Base-by-base conservation (phyloP, 1,140 invertebrate genomes). In the Bombyx mandarina region DNA sequence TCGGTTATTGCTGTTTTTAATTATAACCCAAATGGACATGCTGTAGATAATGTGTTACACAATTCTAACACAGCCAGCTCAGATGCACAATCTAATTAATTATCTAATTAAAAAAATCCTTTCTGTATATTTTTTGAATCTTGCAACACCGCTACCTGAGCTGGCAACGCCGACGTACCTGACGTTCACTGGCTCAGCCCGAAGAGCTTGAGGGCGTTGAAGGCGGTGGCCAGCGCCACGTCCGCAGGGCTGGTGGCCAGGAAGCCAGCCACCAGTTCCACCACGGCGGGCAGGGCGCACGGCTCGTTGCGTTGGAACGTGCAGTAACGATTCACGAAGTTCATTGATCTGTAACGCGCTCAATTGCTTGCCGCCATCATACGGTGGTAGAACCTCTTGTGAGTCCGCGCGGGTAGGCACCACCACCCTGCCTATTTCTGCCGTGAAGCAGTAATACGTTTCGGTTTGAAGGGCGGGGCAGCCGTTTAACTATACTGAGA, bases 251-350 rank as follows among this genome's bases (percentile, higher is more conserved):
- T 91, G 76, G 93, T 94, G 56, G 92, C 91, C 89, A 97, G 93
- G 79, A 97, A 97, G 42, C 95, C 96, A 22, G 97, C 96, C 60
- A 98, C 93, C 91, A 98, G 94, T 88, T 99, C 97, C 12, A 98
- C 94, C 54, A 97, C 95, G 43, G 95, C 95, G 10, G 97, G 96
- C 57, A 98, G 88, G 12, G 96, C 96, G 88, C 97, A 98, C 0
- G 97, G 97, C 87, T 99, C 97, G 78, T 99, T 99, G 63, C 97
- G 90, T 89, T 98, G 96, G 88, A 98, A 99, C 57, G 96, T 97
- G 83, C 95, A 98, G 88, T 97, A 97, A 81, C 89, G 88, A 78
- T 91, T 89, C 71, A 91, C 82, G 75, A 90, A 91, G 56, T 88
- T 89, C 88, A 90, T 89, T 35, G 90, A 92, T 75, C 91, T 92